These are phyloP conservation scores for Rotaria sp. DNA, from an alignment of 2,888 invertebrate genomes.

Conservation along the genomic window DNA sequence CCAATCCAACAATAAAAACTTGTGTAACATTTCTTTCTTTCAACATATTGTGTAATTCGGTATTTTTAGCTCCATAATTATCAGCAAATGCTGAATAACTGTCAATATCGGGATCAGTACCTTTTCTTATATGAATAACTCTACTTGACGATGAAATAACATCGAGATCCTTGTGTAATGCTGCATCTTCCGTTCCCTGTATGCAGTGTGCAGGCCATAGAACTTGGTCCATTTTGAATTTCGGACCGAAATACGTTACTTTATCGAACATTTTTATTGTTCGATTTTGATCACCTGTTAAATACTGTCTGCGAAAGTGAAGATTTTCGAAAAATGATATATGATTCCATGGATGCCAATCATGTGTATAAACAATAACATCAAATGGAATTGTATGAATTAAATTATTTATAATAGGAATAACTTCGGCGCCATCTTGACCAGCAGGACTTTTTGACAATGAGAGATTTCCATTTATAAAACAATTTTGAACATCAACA, in stretches of 20 bases:
- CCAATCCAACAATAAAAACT: no score
- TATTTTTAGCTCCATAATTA: no score
- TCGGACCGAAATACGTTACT: slow-evolving; percentile 75
- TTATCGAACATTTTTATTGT: slow-evolving; percentile 61
- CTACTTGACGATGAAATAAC: neutral
- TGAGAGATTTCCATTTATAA: slow-evolving; percentile 80
- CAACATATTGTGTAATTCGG: no score
- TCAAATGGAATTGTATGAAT: slow-evolving; percentile 62
- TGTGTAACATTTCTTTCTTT: no score
- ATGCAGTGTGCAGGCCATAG: slow-evolving; percentile 94
- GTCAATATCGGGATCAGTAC: slow-evolving; percentile 85
- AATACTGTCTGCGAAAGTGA: no score
- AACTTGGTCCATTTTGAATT: slow-evolving; percentile 75
- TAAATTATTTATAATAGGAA: slow-evolving; percentile 79
- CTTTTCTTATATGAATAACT: slow-evolving; percentile 57
- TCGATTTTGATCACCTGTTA: no score
- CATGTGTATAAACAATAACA: slow-evolving; percentile 80
- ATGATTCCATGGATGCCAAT: slow-evolving; percentile 93
- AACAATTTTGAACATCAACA: slow-evolving; percentile 91
- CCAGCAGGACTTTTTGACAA: slow-evolving; percentile 82
- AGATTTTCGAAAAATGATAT: no score
- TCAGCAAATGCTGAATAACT: slow-evolving; percentile 70
- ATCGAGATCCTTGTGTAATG: slow-evolving; percentile 78
- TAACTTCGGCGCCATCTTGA: slow-evolving; percentile 69
- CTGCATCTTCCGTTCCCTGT: slow-evolving; percentile 86